Evolutionary conservation across 2,113 vertebrate species (phyloP), one percentile per base, ranked within the genome.

Genomic region (Corydoras sp.): DNA sequence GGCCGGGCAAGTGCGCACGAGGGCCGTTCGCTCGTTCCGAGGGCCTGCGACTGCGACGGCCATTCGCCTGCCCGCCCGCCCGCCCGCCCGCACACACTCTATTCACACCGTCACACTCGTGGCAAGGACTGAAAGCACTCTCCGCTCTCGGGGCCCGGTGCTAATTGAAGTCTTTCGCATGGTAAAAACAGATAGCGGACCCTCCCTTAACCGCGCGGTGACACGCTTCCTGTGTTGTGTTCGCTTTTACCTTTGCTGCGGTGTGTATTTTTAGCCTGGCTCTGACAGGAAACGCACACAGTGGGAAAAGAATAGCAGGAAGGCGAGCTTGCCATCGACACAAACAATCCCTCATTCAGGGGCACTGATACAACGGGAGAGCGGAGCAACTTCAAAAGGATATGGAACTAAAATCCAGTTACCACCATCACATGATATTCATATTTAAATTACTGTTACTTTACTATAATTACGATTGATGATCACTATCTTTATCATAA

Each of bases 241-340:
- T 91, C 85, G 84, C 86, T 82, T 74, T 86, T 77, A 83, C 90
- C 87, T 84, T 88, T 56, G 86, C 86, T 81, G 81, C 24, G 6
- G 63, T 71, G 69, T 54, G 91, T 96, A 96, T 93, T 93, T 95
- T 95, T 97, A 95, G 92, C 76, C 78, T 71, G 81, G 83, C 89
- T 81, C 89, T 88, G 88, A 92, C 94, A 95, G 95, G 95, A 98
- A 97, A 91, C 91, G 91, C 90, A 94, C 92, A 90, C 90, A 13
- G 51, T 89, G 87, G 88, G 93, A 92, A 85, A 95, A 98, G 93
- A 98, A 98, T 97, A 87, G 94, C 84, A 95, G 96, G 96, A 98
- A 98, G 91, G 92, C 88, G 86, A 90, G 87, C 82, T n/a, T 92
- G 87, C 89, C 88, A 86, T 90, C 91, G 86, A 84, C 87, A 87